phyloP scores from a whole-genome alignment of 2,888 invertebrate genomes.

The Anagyrus pseudococci region DNA sequence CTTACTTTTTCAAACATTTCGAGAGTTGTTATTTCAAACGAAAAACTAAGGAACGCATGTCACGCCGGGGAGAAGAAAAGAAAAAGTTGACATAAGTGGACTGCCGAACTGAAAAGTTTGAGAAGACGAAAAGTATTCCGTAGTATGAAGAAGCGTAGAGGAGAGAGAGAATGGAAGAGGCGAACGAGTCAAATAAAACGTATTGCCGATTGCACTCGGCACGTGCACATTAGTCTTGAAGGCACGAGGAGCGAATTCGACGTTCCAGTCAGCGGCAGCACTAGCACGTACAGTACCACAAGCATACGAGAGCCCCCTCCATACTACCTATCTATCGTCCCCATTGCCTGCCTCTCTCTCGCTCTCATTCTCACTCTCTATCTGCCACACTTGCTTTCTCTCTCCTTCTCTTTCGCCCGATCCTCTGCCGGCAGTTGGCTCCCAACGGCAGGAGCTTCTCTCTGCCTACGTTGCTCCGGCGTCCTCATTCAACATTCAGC shows the following conservation, averaged over 20 bases:
- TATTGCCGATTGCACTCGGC: slow-evolving; percentile 32
- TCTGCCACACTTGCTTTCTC: too few relatives aligned
- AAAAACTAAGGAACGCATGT: too few relatives aligned
- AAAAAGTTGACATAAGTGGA: slow-evolving; percentile 9
- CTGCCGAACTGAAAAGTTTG: slow-evolving; percentile 32
- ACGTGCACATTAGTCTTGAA: slow-evolving; percentile 42
- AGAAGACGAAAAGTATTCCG: slow-evolving; percentile 7
- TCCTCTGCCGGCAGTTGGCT: too few relatives aligned
- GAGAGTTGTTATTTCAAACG: too few relatives aligned
- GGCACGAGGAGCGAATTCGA: slow-evolving; percentile 43
- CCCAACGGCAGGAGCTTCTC: too few relatives aligned
- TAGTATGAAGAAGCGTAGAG: not conserved
- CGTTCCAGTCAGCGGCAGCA: slow-evolving; percentile 49
- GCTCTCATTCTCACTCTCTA: too few relatives aligned
- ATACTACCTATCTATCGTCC: too few relatives aligned
- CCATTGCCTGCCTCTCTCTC: too few relatives aligned
- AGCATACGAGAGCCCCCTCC: too few relatives aligned
- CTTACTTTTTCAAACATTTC: too few relatives aligned
- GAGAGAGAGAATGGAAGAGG: not conserved
- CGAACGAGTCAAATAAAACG: slow-evolving; percentile 33
- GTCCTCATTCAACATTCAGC: slow-evolving; percentile 42
- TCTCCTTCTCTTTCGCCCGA: too few relatives aligned
- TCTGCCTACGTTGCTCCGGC: too few relatives aligned
- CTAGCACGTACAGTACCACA: slow-evolving; percentile 25
- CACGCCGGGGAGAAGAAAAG: not conserved